Conservation (phyloP, 2,797 vertebrate species). For the Urophycis tenuis region DNA sequence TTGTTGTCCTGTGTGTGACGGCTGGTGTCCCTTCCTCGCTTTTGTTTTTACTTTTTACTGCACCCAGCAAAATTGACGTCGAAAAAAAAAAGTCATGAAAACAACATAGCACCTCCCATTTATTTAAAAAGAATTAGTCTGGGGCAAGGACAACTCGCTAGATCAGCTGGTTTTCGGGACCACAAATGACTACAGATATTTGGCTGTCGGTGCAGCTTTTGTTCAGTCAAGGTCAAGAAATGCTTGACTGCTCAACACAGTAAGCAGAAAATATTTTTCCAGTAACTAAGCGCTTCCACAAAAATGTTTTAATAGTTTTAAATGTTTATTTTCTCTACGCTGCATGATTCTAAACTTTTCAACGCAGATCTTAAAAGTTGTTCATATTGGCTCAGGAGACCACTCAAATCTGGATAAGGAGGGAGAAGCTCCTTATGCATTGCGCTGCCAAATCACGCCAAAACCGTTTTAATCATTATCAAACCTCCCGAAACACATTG, state of each 20-base stretch:
- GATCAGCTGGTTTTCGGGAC: background rate
- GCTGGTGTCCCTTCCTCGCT: background rate
- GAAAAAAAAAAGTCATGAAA: background rate
- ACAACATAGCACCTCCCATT: background rate
- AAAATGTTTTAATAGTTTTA: background rate
- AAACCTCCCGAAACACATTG: background rate
- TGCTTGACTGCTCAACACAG: background rate
- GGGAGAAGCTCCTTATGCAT: too few relatives aligned
- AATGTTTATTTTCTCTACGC: background rate
- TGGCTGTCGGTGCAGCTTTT: slow-evolving; percentile 5
- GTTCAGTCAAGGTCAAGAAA: slow-evolving; percentile 1
- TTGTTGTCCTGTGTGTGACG: background rate
- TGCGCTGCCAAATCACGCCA: too few relatives aligned
- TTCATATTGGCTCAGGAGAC: background rate
- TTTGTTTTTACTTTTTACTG: background rate
- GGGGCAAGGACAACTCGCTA: background rate
- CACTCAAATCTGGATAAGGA: background rate
- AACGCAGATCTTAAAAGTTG: background rate
- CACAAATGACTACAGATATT: background rate
- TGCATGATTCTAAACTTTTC: background rate
- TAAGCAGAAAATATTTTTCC: slow-evolving; percentile 6
- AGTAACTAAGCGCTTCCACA: background rate
- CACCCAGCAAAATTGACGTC: background rate
- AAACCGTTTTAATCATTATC: too few relatives aligned
- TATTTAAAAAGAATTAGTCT: background rate